Base-by-base conservation (phyloP, 2,113 vertebrate genomes). In the Sylvilagus bachmani region DNA sequence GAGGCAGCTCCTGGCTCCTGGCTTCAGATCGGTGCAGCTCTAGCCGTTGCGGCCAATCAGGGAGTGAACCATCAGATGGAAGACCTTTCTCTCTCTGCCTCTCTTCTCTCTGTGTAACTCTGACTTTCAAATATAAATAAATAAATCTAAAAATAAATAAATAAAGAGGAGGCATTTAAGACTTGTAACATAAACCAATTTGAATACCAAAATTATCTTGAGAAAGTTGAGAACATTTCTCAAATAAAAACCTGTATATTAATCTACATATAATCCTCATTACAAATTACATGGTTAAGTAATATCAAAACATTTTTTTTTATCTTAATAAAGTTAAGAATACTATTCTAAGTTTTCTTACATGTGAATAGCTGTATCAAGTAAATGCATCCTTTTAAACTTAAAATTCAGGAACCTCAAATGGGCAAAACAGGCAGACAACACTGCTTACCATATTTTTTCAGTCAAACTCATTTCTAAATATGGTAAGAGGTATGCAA, bases 141-240 rank as follows among this genome's bases (percentile, higher is more conserved):
- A 44, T 44, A 44, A 44, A 44, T 44, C 44, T 44, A 44, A 6
- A 44, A 44, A 44, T 44, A 44, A 44, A 44, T 44, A 44, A 44
- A 44, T 22, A 73, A 22, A 19, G 29, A 74, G 7, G 5, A 88
- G 25, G 77, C 85, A 91, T n/a, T 73, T 29, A 81, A 86, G 33
- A 79, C 9, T 16, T 7, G 27, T 4, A 80, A 55, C 11, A 64
- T 33, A 70, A 86, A n/a, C 49, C 31, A 77, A 33, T 66, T 55
- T 86, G 44, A 78, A 83, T 27, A 82, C 10, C 61, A 84, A 33
- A 92, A 71, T 67, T 84, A 92, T 87, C 21, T 51, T 22, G 49
- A 89, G n/a, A 66, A 77, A 78, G 29, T 38, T 14, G 31, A 85
- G 14, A 89, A 33, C 71, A 49, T 62, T 53, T 87, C 38, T 84